Evolutionary conservation across 2,113 vertebrate genomes (phyloP).

Genomic region (Rhinolophus ferrumequinum): DNA sequence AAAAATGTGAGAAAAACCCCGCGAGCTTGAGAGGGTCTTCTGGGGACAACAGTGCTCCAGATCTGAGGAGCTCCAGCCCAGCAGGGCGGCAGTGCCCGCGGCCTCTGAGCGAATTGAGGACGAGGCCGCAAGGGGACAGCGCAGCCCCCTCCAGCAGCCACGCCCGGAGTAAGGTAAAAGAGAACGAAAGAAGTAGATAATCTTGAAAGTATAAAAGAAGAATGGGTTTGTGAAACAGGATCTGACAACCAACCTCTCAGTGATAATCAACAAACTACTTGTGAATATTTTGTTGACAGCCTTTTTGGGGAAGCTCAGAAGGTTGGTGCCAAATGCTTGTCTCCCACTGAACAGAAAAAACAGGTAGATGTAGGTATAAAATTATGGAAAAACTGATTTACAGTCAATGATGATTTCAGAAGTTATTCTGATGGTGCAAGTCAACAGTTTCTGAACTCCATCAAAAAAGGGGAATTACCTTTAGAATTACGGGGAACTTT

Average conservation of each 20-base stretch:
- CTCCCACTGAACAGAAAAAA: conserved; percentile 80
- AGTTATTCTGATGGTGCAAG: conserved; percentile 91
- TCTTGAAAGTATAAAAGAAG: conserved; percentile 84
- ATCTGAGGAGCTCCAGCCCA: neutral
- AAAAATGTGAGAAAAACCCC: neutral
- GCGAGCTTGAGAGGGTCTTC: accelerated
- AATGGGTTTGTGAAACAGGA: conserved; percentile 85
- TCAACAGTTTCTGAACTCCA: conserved; percentile 95
- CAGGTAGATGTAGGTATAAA: conserved; percentile 95
- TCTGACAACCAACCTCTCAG: conserved; percentile 60
- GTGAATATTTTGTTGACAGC: conserved; percentile 84
- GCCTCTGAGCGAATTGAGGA: neutral
- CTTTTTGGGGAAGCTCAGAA: conserved; percentile 88
- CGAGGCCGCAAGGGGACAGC: neutral
- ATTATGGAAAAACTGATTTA: conserved; percentile 98
- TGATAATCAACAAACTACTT: conserved; percentile 69
- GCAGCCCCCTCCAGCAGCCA: neutral
- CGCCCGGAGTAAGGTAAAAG: conserved; percentile 69
- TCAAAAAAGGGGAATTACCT: conserved; percentile 95
- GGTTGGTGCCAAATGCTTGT: conserved; percentile 77
- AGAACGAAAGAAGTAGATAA: conserved; percentile 88
- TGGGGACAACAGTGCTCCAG: neutral
- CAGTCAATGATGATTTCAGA: conserved; percentile 93
- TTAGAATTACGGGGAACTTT: conserved; percentile 90
- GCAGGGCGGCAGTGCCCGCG: neutral